phyloP scores from a whole-genome alignment of 1,140 invertebrate genomes.

The Chlorops oryzae region DNA sequence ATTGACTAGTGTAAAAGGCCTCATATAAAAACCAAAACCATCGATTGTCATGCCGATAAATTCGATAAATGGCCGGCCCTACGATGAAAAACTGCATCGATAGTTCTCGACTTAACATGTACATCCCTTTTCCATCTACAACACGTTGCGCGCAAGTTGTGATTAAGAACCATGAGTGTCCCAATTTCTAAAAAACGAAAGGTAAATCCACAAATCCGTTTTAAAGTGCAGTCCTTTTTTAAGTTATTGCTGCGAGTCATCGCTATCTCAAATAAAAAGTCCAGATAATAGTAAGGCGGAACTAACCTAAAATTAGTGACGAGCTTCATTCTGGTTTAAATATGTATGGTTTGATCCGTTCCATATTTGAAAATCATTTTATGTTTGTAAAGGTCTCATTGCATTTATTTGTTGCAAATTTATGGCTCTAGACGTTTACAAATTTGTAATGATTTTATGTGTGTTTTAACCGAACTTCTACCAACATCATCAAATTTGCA shows the following conservation, averaged over 20 bases:
- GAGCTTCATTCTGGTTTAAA: background rate
- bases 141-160: slow-evolving; percentile 46
- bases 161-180: slow-evolving; percentile 49
- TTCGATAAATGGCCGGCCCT: too few species aligned
- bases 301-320: slow-evolving; percentile 36
- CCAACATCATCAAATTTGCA: too few species aligned
- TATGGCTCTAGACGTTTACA: too few species aligned
- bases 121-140: slow-evolving; percentile 44
- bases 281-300: slow-evolving; percentile 6
- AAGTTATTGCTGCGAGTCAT: slow-evolving; percentile 18
- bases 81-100: too few species aligned
- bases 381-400: background rate
- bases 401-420: too few species aligned
- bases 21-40: too few species aligned
- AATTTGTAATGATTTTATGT: too few species aligned
- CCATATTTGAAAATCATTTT: background rate
- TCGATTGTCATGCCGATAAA: too few species aligned
- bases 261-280: slow-evolving; percentile 3
- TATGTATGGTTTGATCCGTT: background rate
- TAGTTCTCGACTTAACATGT: too few species aligned
- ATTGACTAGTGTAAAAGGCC: too few species aligned
- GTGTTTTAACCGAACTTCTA: too few species aligned
- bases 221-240: background rate
- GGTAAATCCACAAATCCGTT: slow-evolving; percentile 44
- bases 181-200: slow-evolving; percentile 53